A percentile compares a stretch with the other conserved stretches of the same genome.
Evolutionary conservation across 1,140 invertebrate genomes (phyloP).

Genomic region (Nilaparvata lugens): DNA sequence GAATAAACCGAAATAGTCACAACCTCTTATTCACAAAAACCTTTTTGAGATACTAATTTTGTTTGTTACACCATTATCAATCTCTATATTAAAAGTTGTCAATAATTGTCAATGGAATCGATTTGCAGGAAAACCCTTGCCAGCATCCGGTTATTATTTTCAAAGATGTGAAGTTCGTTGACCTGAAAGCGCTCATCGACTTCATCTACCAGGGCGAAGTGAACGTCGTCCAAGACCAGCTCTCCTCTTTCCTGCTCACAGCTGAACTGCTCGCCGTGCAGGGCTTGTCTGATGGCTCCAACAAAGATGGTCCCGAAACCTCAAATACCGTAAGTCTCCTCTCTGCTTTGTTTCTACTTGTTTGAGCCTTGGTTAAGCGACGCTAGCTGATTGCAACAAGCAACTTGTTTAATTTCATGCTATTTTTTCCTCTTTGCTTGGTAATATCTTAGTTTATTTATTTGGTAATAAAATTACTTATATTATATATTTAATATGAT

Average conservation of each 20-base stretch:
- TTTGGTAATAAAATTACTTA: too few relatives aligned
- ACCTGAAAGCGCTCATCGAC: constrained; percentile 68
- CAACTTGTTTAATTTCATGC: too few relatives aligned
- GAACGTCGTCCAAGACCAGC: constrained; percentile 52
- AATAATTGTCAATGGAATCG: background rate
- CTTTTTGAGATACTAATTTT: too few relatives aligned
- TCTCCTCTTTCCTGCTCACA: constrained; percentile 51
- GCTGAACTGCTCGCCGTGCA: constrained; percentile 54
- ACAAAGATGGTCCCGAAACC: background rate
- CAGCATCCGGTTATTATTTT: constrained; percentile 81
- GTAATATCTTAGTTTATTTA: too few relatives aligned
- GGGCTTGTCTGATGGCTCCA: constrained; percentile 45
- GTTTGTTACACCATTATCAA: too few relatives aligned
- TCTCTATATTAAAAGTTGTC: background rate
- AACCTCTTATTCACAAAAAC: too few relatives aligned
- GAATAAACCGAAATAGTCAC: too few relatives aligned
- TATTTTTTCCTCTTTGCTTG: too few relatives aligned
- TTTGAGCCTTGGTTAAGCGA: too few relatives aligned
- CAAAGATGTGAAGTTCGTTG: constrained; percentile 70
- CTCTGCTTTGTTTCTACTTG: too few relatives aligned
- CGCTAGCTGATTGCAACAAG: too few relatives aligned
- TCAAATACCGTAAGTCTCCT: background rate
- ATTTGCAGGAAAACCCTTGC: constrained; percentile 62
- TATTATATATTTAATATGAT: too few relatives aligned
- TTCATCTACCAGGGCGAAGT: constrained; percentile 73